Base-by-base conservation (phyloP, 2,113 vertebrate species). In the Caretta caretta region DNA sequence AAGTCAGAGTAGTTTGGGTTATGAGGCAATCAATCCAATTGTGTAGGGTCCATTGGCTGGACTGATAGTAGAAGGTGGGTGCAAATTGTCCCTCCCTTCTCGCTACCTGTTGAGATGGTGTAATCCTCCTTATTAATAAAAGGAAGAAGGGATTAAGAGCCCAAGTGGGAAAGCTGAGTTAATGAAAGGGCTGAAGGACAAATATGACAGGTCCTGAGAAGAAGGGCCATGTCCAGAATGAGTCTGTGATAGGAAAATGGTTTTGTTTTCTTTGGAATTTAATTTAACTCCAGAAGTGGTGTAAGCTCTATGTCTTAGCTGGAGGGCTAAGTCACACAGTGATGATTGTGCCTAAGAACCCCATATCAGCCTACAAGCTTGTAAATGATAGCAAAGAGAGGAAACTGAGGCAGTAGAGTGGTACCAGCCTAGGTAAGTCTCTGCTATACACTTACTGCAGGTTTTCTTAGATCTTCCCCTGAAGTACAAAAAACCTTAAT, bases 281-380 rank as follows among this genome's bases (percentile, higher is more conserved):
- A 48, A 35, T 69, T 76, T 8, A 51, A 35, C 65, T 69, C 62
- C 6, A 80, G 16, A 85, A 78, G 83, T 85, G 65, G 2, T 0
- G 14, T 83, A 35, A 90, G 25, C 27, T 90, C 88, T 29, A 51
- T 13, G 29, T 48, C 53, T 35, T 46, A 89, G 6, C 17, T 51
- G 79, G 14, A 19, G 72, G 25, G 8, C 12, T 1, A 0, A 6
- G 27, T 12, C 57, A 83, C 6, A 3, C 31, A 49, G 10, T 14
- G 51, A 80, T 49, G 20, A 25, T 86, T 83, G 25, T 84, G 48
- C 80, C 46, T 13, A n/a, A n/a, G 31, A 69, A 69, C 13, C 29
- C 62, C 62, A n/a, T 14, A n/a, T 31, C 62, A n/a, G 35, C 17
- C 31, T n/a, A n/a, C 9, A 19, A 9, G 31, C 62, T 4, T 69